Conservation (phyloP, 2,797 vertebrate genomes). For the Podarcis siculus region DNA sequence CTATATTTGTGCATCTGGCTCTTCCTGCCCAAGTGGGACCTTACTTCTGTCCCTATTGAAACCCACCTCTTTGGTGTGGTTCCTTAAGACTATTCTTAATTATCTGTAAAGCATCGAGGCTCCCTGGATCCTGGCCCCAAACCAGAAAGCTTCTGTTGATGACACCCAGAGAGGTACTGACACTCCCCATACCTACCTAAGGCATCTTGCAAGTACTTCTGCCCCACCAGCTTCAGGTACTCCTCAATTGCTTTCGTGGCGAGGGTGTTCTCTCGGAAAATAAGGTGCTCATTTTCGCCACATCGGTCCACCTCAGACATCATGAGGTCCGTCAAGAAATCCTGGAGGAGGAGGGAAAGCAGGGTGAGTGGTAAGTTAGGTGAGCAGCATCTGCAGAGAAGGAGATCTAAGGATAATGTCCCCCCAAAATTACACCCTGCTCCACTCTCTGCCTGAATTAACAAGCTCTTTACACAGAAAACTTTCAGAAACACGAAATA, state of each 20-base stretch:
- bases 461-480: too few relatives aligned
- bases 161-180: neutral
- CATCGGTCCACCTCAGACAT: conserved; percentile 99
- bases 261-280: conserved; percentile 97
- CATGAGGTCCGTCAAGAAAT: conserved; percentile 99
- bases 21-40: too few relatives aligned
- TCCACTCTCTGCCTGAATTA: too few relatives aligned
- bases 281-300: conserved; percentile 98
- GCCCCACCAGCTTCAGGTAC: conserved; percentile 98
- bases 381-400: too few relatives aligned
- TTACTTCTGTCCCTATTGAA: too few relatives aligned
- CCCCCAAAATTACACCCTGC: too few relatives aligned
- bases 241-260: conserved; percentile 99
- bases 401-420: too few relatives aligned
- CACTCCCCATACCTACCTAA: conserved; percentile 83
- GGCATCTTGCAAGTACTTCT: conserved; percentile 98
- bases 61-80: too few relatives aligned
- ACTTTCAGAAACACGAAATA: too few relatives aligned
- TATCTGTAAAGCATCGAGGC: neutral
- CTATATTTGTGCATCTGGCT: too few relatives aligned
- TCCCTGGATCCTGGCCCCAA: neutral
- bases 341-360: conserved; percentile 78
- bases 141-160: neutral
- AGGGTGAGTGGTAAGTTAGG: conserved; percentile 57
- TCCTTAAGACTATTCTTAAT: too few relatives aligned